Evolutionary conservation across 2,113 vertebrate species (phyloP).

Genomic region (Aspiorhynchus laticeps): DNA sequence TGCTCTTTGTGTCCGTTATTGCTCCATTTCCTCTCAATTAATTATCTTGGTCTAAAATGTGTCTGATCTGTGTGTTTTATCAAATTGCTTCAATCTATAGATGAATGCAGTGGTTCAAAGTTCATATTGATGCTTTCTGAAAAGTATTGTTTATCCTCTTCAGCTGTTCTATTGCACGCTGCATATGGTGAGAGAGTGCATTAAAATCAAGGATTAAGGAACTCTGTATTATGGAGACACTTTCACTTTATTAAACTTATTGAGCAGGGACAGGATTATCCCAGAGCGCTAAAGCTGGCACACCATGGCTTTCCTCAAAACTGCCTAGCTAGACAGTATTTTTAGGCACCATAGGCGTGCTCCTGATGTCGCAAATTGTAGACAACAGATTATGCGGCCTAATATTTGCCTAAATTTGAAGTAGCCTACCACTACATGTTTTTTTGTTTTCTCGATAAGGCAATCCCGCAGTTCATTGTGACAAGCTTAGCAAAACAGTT

Average conservation of each 20-base stretch:
- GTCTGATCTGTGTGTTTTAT: neutral
- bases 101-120: neutral
- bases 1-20: neutral
- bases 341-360: neutral
- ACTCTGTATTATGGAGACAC: conserved; percentile 11
- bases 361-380: neutral
- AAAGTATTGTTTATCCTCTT: neutral
- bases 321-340: conserved; percentile 14
- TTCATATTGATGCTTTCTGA: neutral
- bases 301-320: conserved; percentile 1
- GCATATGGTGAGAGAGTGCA: neutral
- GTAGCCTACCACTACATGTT: neutral
- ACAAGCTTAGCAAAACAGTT: neutral
- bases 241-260: conserved; percentile 17
- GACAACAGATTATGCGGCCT: neutral
- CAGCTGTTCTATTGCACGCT: neutral
- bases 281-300: neutral
- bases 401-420: neutral
- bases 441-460: neutral
- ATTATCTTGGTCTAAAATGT: neutral
- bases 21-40: neutral
- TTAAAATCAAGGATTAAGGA: conserved; percentile 35
- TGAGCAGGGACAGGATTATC: conserved; percentile 31
- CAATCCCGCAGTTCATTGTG: neutral
- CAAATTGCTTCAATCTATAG: neutral